phyloP scores from a whole-genome alignment of 2,888 invertebrate genomes.

The Priocnemis perturbator region DNA sequence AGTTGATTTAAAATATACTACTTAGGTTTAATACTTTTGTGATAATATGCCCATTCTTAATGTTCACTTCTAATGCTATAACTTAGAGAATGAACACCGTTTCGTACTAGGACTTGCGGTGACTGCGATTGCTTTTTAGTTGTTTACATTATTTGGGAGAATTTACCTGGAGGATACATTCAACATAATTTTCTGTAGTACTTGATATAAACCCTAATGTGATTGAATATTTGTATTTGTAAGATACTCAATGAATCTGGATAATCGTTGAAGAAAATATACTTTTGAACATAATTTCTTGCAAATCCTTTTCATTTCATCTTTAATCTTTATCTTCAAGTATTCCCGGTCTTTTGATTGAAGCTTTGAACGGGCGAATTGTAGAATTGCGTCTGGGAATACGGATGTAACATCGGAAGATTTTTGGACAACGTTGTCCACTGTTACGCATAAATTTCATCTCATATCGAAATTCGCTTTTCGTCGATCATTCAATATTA shows the following conservation, averaged over 20 bases:
- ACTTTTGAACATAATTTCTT: slow-evolving; percentile 7
- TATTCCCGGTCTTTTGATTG: background rate
- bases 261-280: slow-evolving; percentile 35
- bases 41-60: slow-evolving; percentile 14
- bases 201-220: slow-evolving; percentile 29
- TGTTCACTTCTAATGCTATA: background rate
- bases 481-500: background rate
- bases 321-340: background rate
- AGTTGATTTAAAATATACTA: slow-evolving; percentile 16
- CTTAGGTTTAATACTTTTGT: slow-evolving; percentile 31
- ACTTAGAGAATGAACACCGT: no score
- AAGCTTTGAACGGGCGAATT: background rate
- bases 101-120: background rate
- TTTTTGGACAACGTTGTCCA: background rate
- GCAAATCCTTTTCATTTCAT: background rate
- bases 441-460: background rate
- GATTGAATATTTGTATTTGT: slow-evolving; percentile 41
- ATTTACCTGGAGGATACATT: slow-evolving; percentile 6
- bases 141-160: slow-evolving; percentile 2
- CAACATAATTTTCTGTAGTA: slow-evolving; percentile 22
- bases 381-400: background rate
- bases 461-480: background rate
- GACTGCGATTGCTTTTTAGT: slow-evolving; percentile 13
- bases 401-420: background rate
- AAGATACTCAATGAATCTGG: slow-evolving; percentile 24